Evolutionary conservation across 1,140 invertebrate genomes (phyloP), one percentile per base, ranked within the genome.

Genomic region (Magallana gigas): DNA sequence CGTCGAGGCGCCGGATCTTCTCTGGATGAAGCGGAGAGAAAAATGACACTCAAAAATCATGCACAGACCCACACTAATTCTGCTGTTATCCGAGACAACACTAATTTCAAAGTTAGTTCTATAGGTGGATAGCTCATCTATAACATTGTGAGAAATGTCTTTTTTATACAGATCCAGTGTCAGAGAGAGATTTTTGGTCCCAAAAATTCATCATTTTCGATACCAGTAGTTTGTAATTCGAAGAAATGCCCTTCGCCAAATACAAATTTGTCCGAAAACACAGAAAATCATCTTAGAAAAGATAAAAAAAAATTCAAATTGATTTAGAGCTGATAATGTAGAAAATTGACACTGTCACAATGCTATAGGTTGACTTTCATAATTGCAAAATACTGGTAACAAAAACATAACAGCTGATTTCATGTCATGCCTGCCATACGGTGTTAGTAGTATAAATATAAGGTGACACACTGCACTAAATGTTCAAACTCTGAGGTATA

Each of bases 1-100:
- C 82, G 84, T 91, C 90, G 2, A 83, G 83, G 36, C 89, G 80
- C 36, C 86, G 16, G 56, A 84, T 84, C 58, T 84, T 84, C 57
- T 84, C 83, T 84, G 83, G 56, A 62, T 84, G 29, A 60, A 59
- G 29, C n/a, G 14, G 57, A 48, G 59, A 59, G 83, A 59, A 84
- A 58, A 84, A 84, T 58, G 29, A 84, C 81, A 83, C 81, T 57
- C 81, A 57, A 83, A 48, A 57, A 58, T 83, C 81, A 83, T 58
- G 57, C 48, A 83, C 57, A 81, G 60, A 76, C 68, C 36, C 36
- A 48, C 36, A 29, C 18, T 76, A 76, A 76, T 23, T 71, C 12
- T 11, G 68, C 68, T 71, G 36, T 29, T 76, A 11, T 76, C 68
- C 9, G 68, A 29, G 68, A 76, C 68, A 76, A 76, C 68, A 76